Percentiles rank a stretch among this genome's conserved stretches.
Evolutionary conservation across 2,888 invertebrate genomes (phyloP).

Genomic region (Pollenia griseotomentosa): DNA sequence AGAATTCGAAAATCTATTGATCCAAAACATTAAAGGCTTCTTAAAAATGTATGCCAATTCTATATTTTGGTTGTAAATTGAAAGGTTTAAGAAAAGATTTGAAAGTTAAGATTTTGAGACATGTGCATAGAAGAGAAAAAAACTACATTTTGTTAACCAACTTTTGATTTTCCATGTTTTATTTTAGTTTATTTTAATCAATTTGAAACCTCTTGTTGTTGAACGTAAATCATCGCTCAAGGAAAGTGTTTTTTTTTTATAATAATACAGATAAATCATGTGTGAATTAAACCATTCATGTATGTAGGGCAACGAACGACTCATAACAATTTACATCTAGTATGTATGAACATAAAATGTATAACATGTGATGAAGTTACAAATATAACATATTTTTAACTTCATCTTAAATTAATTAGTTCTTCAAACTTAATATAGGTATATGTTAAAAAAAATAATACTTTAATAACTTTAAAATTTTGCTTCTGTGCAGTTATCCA

Average conservation of each 20-base stretch:
- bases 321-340: no score
- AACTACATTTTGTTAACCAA: slow-evolving; percentile 38
- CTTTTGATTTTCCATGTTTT: slow-evolving; percentile 63
- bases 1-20: no score
- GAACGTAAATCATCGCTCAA: slow-evolving; percentile 17
- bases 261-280: neutral
- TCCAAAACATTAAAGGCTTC: no score
- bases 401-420: no score
- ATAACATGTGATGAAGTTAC: neutral
- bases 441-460: no score
- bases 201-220: slow-evolving; percentile 70
- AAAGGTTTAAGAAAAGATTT: neutral
- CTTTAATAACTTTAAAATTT: no score
- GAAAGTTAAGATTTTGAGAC: neutral
- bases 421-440: no score
- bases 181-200: slow-evolving; percentile 57
- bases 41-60: no score
- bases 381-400: neutral
- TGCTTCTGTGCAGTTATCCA: no score
- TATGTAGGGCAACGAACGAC: neutral
- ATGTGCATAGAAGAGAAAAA: neutral
- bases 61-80: no score
- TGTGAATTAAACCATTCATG: neutral
- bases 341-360: neutral
- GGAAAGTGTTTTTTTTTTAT: slow-evolving; percentile 6